A percentile compares a stretch with the other conserved stretches of the same genome.
Conservation (phyloP, 1,140 invertebrate genomes). For the Campodea augens region DNA sequence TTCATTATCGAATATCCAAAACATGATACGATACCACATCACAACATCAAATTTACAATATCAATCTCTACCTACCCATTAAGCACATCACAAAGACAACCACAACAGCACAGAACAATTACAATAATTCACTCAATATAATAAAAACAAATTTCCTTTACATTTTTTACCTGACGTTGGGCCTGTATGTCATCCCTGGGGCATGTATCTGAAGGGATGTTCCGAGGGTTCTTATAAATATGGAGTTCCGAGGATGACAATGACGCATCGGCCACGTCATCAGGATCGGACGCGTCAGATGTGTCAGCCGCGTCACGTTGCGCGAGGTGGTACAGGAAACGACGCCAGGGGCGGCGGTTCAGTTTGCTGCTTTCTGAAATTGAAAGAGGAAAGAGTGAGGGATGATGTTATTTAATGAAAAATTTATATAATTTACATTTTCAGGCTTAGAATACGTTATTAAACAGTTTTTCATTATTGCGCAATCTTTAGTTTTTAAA, state of each 20-base stretch:
- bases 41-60: not conserved
- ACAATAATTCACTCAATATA: not conserved
- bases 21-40: not conserved
- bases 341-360: not conserved
- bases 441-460: too few species aligned
- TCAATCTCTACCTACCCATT: not conserved
- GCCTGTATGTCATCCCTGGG: slow-evolving; percentile 60
- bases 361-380: too few species aligned
- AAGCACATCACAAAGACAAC: not conserved
- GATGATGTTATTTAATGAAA: too few species aligned
- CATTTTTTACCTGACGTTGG: slow-evolving; percentile 23
- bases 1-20: slow-evolving; percentile 2
- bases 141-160: too few species aligned
- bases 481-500: too few species aligned
- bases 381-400: too few species aligned
- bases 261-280: too few species aligned
- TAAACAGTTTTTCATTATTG: too few species aligned
- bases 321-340: not conserved
- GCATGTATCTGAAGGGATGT: slow-evolving; percentile 61
- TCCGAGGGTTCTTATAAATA: slow-evolving; percentile 71
- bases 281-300: not conserved
- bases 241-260: too few species aligned
- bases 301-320: not conserved
- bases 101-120: not conserved
- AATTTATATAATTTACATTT: too few species aligned